phyloP scores from a whole-genome alignment of 1,140 invertebrate species.

The Idris sp. region DNA sequence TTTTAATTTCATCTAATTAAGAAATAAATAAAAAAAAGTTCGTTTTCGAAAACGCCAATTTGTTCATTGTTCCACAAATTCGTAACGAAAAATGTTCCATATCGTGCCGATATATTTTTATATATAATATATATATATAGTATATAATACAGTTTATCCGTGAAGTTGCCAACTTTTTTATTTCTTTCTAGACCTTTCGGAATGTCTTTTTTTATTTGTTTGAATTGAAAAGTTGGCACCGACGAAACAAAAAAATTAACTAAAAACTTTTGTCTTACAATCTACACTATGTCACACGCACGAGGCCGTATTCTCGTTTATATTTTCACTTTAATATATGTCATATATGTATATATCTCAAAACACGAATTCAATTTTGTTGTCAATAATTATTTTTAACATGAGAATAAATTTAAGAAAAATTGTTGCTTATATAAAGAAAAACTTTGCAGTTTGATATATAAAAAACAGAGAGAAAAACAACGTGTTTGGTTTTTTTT shows the following conservation, averaged over 20 bases:
- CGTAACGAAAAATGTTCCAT: constrained; percentile 44
- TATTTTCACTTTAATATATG: constrained; percentile 21
- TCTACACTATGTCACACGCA: constrained; percentile 57
- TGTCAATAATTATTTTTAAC: too few species aligned
- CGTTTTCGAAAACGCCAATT: too few species aligned
- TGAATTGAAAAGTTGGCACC: too few species aligned
- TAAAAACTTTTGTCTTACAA: constrained; percentile 37
- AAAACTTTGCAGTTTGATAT: too few species aligned
- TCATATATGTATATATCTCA: constrained; percentile 16
- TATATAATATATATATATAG: constrained; percentile 19
- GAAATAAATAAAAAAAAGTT: constrained; percentile 14
- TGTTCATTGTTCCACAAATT: too few species aligned
- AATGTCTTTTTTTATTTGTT: constrained; percentile 14
- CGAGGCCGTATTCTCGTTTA: constrained; percentile 43
- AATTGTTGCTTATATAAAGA: too few species aligned
- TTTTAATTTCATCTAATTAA: too few species aligned
- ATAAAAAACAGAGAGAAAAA: too few species aligned
- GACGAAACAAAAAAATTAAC: too few species aligned
- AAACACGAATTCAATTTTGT: too few species aligned
- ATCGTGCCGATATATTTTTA: constrained; percentile 13
- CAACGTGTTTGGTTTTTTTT: too few species aligned
- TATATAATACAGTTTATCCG: constrained; percentile 29
- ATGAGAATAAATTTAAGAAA: too few species aligned
- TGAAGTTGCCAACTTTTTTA: constrained; percentile 38
- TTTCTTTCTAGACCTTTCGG: constrained; percentile 13